phyloP scores from a whole-genome alignment of 2,113 vertebrate species.

The Pica pica region DNA sequence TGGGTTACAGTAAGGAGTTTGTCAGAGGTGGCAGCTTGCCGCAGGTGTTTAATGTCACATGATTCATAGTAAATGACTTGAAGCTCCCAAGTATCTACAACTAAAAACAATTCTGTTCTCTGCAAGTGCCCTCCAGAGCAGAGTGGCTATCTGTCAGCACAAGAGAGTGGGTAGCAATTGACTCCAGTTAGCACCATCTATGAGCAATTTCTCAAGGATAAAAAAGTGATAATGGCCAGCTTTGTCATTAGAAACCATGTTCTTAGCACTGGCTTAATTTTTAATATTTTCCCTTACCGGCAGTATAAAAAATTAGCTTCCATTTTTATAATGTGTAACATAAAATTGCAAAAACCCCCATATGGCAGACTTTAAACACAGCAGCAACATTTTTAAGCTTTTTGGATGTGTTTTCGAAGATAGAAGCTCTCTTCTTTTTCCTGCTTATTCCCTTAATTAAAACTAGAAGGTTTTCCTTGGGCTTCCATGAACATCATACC shows the following conservation, averaged over 20 bases:
- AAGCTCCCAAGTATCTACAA: slow-evolving; percentile 22
- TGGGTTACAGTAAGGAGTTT: background rate
- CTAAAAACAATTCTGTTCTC: slow-evolving; percentile 59
- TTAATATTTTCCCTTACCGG: background rate
- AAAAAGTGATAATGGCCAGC: background rate
- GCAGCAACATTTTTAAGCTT: background rate
- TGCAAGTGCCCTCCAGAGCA: slow-evolving; percentile 7
- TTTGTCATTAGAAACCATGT: background rate
- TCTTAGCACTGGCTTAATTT: background rate
- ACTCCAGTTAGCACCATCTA: background rate
- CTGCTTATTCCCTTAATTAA: background rate
- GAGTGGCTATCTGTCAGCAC: background rate
- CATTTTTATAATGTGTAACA: fast-evolving
- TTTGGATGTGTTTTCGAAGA: background rate
- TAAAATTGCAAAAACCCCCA: background rate
- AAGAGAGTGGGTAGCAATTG: background rate
- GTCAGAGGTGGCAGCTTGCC: background rate
- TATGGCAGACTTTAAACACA: background rate
- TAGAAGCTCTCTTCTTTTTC: background rate
- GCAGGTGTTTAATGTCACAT: slow-evolving; percentile 21
- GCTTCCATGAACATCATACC: background rate
- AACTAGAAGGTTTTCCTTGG: background rate
- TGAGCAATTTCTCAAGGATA: slow-evolving; percentile 9
- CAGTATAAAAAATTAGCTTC: background rate
- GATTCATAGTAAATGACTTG: slow-evolving; percentile 42